These are phyloP conservation scores for Sminthopsis crassicaudata DNA, from an alignment of 2,113 vertebrate genomes.

Conservation along the genomic window DNA sequence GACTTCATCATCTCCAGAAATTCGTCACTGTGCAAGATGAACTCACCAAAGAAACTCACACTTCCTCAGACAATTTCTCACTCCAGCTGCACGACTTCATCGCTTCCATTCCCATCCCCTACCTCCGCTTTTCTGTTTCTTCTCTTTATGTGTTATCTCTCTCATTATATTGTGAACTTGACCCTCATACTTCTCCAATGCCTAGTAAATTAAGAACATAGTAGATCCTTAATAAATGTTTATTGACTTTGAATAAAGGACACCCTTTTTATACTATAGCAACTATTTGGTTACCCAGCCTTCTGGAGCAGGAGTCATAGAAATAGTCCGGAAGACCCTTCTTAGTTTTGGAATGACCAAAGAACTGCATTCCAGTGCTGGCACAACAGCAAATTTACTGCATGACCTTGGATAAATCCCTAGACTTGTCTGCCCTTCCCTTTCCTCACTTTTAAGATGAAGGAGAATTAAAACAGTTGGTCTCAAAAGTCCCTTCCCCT, in stretches of 20 bases:
- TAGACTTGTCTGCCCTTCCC: neutral
- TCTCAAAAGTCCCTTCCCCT: neutral
- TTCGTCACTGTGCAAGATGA: neutral
- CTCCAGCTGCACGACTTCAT: neutral
- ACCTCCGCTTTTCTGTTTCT: neutral
- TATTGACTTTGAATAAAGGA: neutral
- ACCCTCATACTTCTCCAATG: neutral
- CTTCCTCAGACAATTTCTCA: neutral
- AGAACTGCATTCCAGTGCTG: neutral
- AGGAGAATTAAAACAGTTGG: neutral
- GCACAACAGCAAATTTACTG: neutral
- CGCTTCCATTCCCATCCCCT: neutral
- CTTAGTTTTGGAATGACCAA: slow-evolving; percentile 5
- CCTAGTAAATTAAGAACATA: neutral
- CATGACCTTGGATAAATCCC: neutral
- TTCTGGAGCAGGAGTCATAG: neutral
- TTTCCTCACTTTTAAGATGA: neutral
- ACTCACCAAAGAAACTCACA: no score
- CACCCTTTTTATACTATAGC: neutral
- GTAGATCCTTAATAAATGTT: neutral
- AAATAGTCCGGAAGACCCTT: neutral
- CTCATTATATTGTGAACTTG: neutral
- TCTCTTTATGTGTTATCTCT: neutral
- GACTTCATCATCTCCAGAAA: neutral
- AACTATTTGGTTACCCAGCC: neutral